Percentiles rank a stretch among this genome's conserved stretches.
These are phyloP conservation scores for Sphenodon punctatus DNA, from an alignment of 2,797 vertebrate species.

Conservation along the genomic window DNA sequence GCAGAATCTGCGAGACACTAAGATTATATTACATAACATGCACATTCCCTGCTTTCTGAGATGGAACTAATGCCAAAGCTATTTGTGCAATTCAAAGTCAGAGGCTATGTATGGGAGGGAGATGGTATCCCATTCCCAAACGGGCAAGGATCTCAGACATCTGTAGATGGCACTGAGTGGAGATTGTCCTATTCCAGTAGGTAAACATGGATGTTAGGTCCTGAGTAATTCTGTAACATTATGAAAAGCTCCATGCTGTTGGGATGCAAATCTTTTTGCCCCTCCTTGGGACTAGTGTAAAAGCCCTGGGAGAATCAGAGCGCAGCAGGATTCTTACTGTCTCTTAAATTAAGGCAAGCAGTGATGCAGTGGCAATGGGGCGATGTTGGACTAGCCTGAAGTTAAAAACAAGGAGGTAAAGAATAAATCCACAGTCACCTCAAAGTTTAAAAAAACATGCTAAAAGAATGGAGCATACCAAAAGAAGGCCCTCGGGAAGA, in stretches of 20 bases:
- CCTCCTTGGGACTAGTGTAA: background rate
- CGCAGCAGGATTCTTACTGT: too few relatives aligned
- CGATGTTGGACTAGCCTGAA: too few relatives aligned
- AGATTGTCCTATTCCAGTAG: background rate
- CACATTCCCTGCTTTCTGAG: slow-evolving; percentile 51
- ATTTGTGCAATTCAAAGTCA: slow-evolving; percentile 31
- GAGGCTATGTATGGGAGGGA: too few relatives aligned
- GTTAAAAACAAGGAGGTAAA: too few relatives aligned
- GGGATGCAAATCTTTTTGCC: background rate
- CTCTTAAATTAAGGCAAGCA: too few relatives aligned
- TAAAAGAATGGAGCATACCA: too few relatives aligned
- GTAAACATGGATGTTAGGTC: background rate
- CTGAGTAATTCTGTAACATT: background rate
- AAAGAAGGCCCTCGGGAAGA: background rate
- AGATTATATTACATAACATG: slow-evolving; percentile 74
- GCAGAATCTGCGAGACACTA: slow-evolving; percentile 74
- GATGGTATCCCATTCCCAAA: background rate
- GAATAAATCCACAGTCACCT: too few relatives aligned
- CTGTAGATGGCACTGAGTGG: background rate
- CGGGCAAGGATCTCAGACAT: background rate
- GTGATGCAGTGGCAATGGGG: too few relatives aligned
- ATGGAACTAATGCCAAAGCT: slow-evolving; percentile 56
- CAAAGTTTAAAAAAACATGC: too few relatives aligned
- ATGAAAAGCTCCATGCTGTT: background rate
- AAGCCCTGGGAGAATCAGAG: too few relatives aligned